These are phyloP conservation scores for Diorhabda elongata DNA, from an alignment of 1,140 invertebrate genomes.

Conservation along the genomic window DNA sequence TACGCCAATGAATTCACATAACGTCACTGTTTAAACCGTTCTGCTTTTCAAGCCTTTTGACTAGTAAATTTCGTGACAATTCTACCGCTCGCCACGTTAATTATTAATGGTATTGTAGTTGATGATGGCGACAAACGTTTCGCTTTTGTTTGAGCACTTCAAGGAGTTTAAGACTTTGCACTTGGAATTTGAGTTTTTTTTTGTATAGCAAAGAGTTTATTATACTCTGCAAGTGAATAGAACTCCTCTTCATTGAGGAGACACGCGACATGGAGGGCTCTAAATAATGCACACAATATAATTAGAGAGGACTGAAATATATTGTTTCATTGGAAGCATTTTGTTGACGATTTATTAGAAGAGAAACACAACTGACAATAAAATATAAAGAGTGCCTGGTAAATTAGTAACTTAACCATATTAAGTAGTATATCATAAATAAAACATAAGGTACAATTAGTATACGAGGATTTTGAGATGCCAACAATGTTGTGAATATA, in stretches of 20 bases:
- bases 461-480: no score
- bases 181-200: background rate
- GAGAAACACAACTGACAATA: no score
- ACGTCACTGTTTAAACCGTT: background rate
- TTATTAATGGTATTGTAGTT: conserved; percentile 14
- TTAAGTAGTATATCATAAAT: no score
- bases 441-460: no score
- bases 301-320: background rate
- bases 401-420: no score
- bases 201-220: background rate
- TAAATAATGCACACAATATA: background rate
- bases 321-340: no score
- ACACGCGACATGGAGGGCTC: background rate
- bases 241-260: background rate
- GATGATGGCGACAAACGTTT: conserved; percentile 7
- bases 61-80: conserved; percentile 14
- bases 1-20: background rate
- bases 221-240: background rate
- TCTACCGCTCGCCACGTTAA: conserved; percentile 5
- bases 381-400: no score
- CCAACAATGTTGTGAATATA: no score
- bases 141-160: conserved; percentile 11
- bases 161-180: conserved; percentile 6
- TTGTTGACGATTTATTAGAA: no score
- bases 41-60: conserved; percentile 9